Evolutionary conservation across 2,797 vertebrate genomes (phyloP).

Genomic region (Limnodromus scolopaceus): DNA sequence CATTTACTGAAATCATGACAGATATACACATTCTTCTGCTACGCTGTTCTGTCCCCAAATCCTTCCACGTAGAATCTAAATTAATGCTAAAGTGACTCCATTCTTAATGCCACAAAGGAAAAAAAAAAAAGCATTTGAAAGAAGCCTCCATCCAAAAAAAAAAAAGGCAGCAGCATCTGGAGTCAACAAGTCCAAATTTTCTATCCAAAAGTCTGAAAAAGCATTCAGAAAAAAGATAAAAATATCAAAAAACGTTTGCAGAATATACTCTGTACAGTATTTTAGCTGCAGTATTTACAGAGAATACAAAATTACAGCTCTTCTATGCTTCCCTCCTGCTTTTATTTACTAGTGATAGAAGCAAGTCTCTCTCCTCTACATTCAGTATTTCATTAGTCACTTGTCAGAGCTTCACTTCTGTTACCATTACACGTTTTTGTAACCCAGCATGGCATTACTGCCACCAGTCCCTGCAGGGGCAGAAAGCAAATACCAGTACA

Average conservation of each 20-base stretch:
- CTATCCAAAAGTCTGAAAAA: neutral
- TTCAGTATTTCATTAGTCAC: neutral
- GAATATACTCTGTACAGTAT: neutral
- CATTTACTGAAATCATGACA: neutral
- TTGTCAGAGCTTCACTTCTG: neutral
- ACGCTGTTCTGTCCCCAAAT: neutral
- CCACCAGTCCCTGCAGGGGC: neutral
- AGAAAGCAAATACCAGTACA: neutral
- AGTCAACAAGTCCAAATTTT: neutral
- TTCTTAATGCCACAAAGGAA: neutral
- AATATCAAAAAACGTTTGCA: neutral
- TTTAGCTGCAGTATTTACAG: neutral
- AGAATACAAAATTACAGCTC: neutral
- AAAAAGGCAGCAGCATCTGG: neutral
- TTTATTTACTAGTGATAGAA: neutral
- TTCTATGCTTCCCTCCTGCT: neutral
- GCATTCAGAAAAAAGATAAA: neutral
- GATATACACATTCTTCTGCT: neutral
- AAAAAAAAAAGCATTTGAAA: neutral
- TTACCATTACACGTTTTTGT: neutral
- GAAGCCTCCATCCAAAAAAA: neutral
- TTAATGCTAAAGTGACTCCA: neutral
- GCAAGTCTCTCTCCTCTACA: neutral
- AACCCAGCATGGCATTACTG: neutral
- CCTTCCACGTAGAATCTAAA: neutral